Conservation (phyloP, 2,888 invertebrate species). For the Imbricaverruca yamaguchii region DNA sequence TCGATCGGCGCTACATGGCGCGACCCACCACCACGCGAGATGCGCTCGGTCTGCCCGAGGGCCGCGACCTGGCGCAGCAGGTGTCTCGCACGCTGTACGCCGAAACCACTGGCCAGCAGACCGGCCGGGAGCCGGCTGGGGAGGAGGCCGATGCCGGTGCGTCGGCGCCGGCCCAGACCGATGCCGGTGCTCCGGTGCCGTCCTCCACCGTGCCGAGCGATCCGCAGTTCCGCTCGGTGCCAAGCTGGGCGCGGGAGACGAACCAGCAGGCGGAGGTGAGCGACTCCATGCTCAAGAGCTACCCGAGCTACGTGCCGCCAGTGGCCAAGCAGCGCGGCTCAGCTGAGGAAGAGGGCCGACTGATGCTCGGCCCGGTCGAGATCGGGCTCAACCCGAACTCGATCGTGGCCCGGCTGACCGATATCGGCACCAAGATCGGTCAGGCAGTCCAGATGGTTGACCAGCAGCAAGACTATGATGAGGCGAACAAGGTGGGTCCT, state of each 20-base stretch:
- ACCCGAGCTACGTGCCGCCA: constrained; percentile 13
- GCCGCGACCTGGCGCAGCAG: neutral
- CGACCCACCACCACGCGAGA: neutral
- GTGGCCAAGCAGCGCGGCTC: neutral
- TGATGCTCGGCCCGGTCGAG: neutral
- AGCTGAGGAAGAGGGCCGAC: neutral
- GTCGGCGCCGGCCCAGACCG: neutral
- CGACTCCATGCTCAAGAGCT: neutral
- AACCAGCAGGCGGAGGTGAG: neutral
- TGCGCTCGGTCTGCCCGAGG: neutral
- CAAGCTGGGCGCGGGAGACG: constrained; percentile 2
- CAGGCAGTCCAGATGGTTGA: neutral
- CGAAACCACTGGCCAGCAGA: neutral
- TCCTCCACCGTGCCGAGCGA: neutral
- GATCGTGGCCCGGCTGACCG: neutral
- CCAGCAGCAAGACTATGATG: neutral
- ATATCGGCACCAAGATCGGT: neutral
- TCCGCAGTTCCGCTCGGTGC: neutral
- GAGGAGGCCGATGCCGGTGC: neutral
- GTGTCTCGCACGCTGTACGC: neutral
- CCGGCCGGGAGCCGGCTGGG: neutral
- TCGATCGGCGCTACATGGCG: neutral
- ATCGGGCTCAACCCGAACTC: neutral
- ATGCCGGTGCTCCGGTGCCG: neutral
- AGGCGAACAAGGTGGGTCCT: neutral